These are phyloP conservation scores for Callospermophilus lateralis DNA, from an alignment of 2,113 vertebrate genomes.

Conservation along the genomic window DNA sequence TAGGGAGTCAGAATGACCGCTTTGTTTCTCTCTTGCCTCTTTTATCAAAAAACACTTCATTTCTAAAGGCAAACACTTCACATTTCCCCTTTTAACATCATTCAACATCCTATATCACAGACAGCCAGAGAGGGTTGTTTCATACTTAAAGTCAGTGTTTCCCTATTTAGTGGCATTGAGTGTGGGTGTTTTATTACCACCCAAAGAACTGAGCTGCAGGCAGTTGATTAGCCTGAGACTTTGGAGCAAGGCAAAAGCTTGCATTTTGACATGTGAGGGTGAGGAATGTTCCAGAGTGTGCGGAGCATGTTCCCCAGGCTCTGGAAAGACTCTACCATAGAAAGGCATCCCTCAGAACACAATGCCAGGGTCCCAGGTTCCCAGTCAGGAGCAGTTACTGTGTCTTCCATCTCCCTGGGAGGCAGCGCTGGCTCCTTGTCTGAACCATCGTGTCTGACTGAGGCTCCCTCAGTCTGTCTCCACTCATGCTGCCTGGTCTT, in stretches of 20 bases:
- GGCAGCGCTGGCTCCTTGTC: not conserved
- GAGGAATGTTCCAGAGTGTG: not conserved
- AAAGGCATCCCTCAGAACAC: not conserved
- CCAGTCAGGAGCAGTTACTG: no score
- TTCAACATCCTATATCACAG: not conserved
- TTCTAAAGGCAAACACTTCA: not conserved
- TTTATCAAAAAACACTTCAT: not conserved
- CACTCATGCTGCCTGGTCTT: not conserved
- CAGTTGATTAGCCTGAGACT: not conserved
- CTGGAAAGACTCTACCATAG: not conserved
- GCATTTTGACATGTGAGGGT: not conserved
- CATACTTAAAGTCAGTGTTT: no score
- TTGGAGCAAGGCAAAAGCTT: not conserved
- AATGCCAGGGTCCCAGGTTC: not conserved
- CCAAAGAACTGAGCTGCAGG: not conserved
- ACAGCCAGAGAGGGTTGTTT: not conserved
- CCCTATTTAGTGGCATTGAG: not conserved
- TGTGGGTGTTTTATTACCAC: fast-evolving
- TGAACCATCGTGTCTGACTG: fast-evolving
- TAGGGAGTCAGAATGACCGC: not conserved
- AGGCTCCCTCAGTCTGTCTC: not conserved
- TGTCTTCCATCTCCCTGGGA: not conserved
- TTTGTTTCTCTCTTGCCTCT: not conserved
- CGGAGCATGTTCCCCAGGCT: not conserved
- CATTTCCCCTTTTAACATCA: not conserved